Evolutionary conservation across 1,140 invertebrate genomes (phyloP), one percentile per base, ranked within the genome.

Genomic region (Drosophila mayri): DNA sequence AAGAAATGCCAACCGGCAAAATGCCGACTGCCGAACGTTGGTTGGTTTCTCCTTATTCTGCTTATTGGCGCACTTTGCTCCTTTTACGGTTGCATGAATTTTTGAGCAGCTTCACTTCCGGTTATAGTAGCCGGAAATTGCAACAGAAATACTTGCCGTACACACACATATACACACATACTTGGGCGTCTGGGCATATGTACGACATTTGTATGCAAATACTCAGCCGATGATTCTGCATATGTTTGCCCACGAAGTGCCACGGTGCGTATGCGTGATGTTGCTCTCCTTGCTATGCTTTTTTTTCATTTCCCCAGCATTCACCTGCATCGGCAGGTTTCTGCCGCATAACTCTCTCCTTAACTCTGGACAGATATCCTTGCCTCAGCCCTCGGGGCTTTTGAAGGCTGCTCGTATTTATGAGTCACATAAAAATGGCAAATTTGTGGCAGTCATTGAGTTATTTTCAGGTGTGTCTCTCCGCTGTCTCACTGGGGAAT

Each of bases 71-170:
- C 76, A 76, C 76, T 84, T 80, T 76, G 76, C 72, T 80, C 77
- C 81, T 84, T 84, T 84, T 84, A 84, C 81, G 76, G 81, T 72
- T 79, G 81, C 81, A 84, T 84, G 76, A 79, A 84, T 84, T 84
- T 84, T 80, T 84, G 76, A 84, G 81, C 66, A 80, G 76, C 71
- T 80, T 80, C 72, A 84, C 81, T 84, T 83, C 81, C 81, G 76
- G 71, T 84, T 84, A 84, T 75, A 79, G 60, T 71, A 76, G 72
- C 76, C 81, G 81, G 81, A 84, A 84, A 84, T 84, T 84, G 81
- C 81, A 84, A 84, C 81, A 80, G 76, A 84, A 84, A 80, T 76
- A 74, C 74, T 82, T 74, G 35, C 58, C 38, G 61, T 43, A 60
- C 59, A 60, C 32, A 20, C 28, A 25, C 25, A 25, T 4, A 25